A percentile compares a stretch with the other conserved stretches of the same genome.
These are phyloP conservation scores for Erythrocercus mccallii DNA, from an alignment of 2,113 vertebrate species.

Conservation along the genomic window DNA sequence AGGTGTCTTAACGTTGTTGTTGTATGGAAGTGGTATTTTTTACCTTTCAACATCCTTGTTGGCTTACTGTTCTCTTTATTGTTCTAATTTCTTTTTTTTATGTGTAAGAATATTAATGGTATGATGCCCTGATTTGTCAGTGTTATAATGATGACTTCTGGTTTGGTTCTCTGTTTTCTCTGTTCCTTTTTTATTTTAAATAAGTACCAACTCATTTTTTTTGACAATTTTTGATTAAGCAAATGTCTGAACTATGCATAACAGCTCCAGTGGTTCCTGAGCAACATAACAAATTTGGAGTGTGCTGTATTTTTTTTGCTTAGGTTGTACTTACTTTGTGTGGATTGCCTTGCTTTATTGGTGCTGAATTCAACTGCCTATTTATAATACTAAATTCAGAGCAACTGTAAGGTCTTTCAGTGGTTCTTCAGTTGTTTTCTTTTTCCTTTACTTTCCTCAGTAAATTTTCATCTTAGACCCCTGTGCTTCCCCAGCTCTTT, in stretches of 20 bases:
- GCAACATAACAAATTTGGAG: not conserved
- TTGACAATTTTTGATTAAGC: not conserved
- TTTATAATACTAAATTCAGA: not conserved
- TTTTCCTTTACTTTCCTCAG: not conserved
- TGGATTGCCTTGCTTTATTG: not conserved
- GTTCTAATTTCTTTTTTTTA: not conserved
- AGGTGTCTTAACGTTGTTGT: not conserved
- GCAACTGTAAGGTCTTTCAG: not conserved
- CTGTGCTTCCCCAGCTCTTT: not conserved
- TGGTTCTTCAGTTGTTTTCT: not conserved
- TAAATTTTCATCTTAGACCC: not conserved
- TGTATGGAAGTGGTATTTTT: not conserved
- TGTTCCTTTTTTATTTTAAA: fast-evolving
- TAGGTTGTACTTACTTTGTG: not conserved
- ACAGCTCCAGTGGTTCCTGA: not conserved
- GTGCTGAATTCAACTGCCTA: not conserved
- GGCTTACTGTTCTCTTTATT: not conserved
- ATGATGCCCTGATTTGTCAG: not conserved
- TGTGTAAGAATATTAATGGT: not conserved
- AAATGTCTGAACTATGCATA: not conserved
- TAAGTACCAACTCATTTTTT: not conserved
- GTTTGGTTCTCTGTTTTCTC: not conserved
- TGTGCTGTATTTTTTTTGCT: not conserved
- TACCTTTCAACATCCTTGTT: not conserved
- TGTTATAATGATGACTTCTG: not conserved